phyloP scores from a whole-genome alignment of 2,888 invertebrate species.

The Emmelina monodactyla region DNA sequence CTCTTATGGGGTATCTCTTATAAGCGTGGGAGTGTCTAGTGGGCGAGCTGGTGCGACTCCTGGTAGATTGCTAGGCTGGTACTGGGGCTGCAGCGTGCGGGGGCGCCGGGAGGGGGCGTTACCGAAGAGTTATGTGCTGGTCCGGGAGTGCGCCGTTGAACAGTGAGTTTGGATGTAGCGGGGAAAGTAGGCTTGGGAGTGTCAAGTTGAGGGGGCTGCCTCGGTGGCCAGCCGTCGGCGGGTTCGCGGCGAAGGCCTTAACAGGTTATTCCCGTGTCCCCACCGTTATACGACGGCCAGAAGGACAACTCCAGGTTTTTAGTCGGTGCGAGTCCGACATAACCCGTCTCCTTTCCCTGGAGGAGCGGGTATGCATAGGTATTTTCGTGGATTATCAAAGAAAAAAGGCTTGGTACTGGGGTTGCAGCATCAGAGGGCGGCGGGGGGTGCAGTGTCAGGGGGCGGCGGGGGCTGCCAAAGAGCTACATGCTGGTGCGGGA shows the following conservation, averaged over 20 bases:
- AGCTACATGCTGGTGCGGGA: slow-evolving; percentile 72
- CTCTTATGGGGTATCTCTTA: too few species aligned
- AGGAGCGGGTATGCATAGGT: slow-evolving; percentile 76
- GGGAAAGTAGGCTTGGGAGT: too few species aligned
- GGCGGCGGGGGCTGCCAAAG: slow-evolving; percentile 79
- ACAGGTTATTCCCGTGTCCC: too few species aligned
- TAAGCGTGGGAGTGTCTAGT: too few species aligned
- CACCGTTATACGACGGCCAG: too few species aligned
- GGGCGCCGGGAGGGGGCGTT: slow-evolving; percentile 64
- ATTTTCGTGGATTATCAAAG: slow-evolving; percentile 70
- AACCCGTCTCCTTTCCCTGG: slow-evolving; percentile 57
- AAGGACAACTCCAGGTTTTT: too few species aligned
- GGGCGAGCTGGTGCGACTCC: slow-evolving; percentile 79
- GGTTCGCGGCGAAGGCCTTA: too few species aligned
- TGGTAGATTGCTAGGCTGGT: slow-evolving; percentile 76
- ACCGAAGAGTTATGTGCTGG: slow-evolving; percentile 77
- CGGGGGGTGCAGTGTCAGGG: too few species aligned
- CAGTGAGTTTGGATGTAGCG: slow-evolving; percentile 58
- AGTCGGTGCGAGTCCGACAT: too few species aligned
- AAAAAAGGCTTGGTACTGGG: slow-evolving; percentile 86
- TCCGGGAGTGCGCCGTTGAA: slow-evolving; percentile 70
- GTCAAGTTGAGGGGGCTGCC: too few species aligned
- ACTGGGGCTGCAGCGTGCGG: slow-evolving; percentile 68
- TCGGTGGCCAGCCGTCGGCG: too few species aligned
- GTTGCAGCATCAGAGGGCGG: slow-evolving; percentile 48